Evolutionary conservation across 2,113 vertebrate genomes (phyloP), one percentile per base, ranked within the genome.

Genomic region (Limnothrissa miodon): DNA sequence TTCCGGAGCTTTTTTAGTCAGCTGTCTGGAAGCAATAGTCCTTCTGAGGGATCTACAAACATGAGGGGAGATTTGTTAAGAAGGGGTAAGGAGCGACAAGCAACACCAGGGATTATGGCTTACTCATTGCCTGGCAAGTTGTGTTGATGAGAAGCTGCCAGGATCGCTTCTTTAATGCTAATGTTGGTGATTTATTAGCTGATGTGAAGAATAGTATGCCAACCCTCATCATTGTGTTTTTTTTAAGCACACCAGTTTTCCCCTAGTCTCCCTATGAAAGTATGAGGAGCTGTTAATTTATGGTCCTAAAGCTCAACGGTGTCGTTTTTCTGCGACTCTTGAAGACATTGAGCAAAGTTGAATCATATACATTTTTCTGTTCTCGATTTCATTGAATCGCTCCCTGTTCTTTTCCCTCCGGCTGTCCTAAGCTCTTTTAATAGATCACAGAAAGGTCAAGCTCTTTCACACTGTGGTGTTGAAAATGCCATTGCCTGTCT

Each of bases 381-480:
- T 66, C 78, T 6, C 5, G 82, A 62, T 90, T 83, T 84, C 81
- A 44, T 90, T 90, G 90, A 84, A 90, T 91, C 81, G 85, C 74
- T 44, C 81, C 29, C 81, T 85, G 81, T 62, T 17, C 39, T 59
- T 29, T 45, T 56, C 51, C 45, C n/a, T 82, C 62, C 78, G 89
- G 83, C 88, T 89, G 90, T 93, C 92, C 89, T 70, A 10, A 80
- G 78, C 84, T 89, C 87, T 90, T 93, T 94, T 93, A 93, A 94
- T 94, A 92, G 91, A 93, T 90, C 87, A 83, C 84, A 79, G 87
- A 92, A 95, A 95, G 93, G 93, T 95, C 93, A 91, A 82, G 88
- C 89, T 93, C 89, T 91, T 92, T 92, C 87, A 90, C 86, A 90
- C 88, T 45, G 84, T 83, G 66, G 90, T 90, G 90, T 92, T 94